These are phyloP conservation scores for Ophion costatus DNA, from an alignment of 2,888 invertebrate genomes.

Conservation along the genomic window DNA sequence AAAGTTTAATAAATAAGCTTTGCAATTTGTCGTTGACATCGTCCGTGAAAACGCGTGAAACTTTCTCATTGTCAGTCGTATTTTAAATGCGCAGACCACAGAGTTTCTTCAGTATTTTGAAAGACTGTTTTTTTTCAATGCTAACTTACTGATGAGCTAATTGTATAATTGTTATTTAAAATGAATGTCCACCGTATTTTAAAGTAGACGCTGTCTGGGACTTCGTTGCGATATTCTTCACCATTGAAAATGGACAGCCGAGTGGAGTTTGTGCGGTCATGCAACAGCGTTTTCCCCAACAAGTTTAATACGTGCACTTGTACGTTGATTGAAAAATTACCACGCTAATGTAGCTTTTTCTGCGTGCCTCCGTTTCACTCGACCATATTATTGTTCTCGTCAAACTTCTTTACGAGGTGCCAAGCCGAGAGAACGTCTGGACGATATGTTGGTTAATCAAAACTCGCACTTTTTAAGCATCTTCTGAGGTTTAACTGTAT, in stretches of 20 bases:
- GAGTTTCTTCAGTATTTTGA: neutral
- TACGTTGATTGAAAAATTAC: conserved; percentile 33
- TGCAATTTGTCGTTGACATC: neutral
- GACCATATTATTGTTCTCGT: neutral
- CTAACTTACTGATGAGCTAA: neutral
- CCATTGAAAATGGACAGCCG: conserved; percentile 21
- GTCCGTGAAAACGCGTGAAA: neutral
- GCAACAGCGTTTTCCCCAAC: conserved; percentile 4
- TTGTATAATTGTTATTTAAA: neutral
- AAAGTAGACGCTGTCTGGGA: neutral
- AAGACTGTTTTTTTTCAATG: neutral
- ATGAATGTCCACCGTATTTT: neutral
- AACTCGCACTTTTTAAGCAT: neutral
- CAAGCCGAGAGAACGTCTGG: neutral
- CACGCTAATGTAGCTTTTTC: conserved; percentile 3
- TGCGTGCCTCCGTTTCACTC: neutral
- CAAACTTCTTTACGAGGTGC: neutral
- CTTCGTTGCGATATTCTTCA: neutral
- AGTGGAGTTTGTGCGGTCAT: neutral
- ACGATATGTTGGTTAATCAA: neutral
- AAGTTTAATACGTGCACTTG: conserved; percentile 2
- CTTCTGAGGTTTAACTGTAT: neutral
- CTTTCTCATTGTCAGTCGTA: neutral
- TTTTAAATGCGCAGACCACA: neutral
- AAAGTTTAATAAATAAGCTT: neutral